Evolutionary conservation across 2,888 invertebrate species (phyloP), one percentile per base, ranked within the genome.

Genomic region (Torymus tubicola): DNA sequence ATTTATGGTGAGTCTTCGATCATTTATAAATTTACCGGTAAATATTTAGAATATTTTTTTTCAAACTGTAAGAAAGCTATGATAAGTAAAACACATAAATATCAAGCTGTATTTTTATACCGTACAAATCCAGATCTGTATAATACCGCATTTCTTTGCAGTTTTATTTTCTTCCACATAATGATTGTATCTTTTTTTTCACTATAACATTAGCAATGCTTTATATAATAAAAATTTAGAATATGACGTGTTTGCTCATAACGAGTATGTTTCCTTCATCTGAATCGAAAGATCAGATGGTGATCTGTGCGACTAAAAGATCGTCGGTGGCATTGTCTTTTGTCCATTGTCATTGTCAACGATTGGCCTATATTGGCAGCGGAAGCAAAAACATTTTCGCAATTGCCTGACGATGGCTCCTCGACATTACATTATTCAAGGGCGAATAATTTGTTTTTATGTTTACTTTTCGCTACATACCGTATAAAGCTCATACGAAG

Each of bases 401-500:
- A 69, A 69, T 63, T 69, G 64, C 52, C 61, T 61, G 31, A 61
- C 16, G 12, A 52, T 61, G 14, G 12, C 50, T 68, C 52, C 10
- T 12, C 42, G 24, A 12, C 2, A 21, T 21, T n/a, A 69, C 12
- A 52, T 42, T 42, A 42, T 24, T 50, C 31, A 63, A 63, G 69
- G 24, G 69, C 63, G 63, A 64, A 75, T 13, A 68, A 57, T 60
- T 8, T 10, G 2, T 72, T 63, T 63, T 55, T 11, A 42, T 42
- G 42, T 42, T 42, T 42, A 42, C 42, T 42, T 24, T 11, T 60
- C 24, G 31, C 52, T 68, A 67, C 60, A 60, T 60, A 75, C 60
- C 31, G 31, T 68, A 8, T 42, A 69, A 76, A 76, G 76, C 76
- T 76, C 76, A 53, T 69, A 68, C 21, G 18, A 69, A 76, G 69